Base-by-base conservation (phyloP, 2,797 vertebrate species). In the Bradypus variegatus region DNA sequence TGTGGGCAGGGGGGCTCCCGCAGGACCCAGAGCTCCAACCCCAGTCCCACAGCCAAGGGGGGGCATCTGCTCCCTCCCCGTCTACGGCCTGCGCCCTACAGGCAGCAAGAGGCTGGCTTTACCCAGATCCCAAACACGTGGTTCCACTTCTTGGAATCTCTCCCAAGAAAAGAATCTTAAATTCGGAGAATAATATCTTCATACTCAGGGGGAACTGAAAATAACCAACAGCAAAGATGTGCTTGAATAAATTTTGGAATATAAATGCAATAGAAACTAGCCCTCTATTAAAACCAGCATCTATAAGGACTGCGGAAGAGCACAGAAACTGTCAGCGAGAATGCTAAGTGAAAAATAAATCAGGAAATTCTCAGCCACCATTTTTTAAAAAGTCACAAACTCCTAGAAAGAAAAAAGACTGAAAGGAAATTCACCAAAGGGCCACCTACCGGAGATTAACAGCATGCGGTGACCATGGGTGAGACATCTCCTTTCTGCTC, bases 401-500 rank as follows among this genome's bases (percentile, higher is more conserved):
- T 38, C 50, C 29, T 0, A 1, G 15, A 14, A 3, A 14, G 55
- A 48, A 62, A 58, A 69, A 18, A 69, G 41, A n/a, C 18, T 1
- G 14, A 41, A 36, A 31, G 80, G 55, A 65, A 55, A 41, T 8
- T 60, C 25, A 6, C 8, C 45, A 5, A 19, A 3, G 48, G 55
- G n/a, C 1, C 9, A 8, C 4, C 13, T 1, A 19, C 21, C 18
- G 0, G 53, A 7, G 2, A 8, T 58, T 0, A 1, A 3, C 83
- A 3, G 2, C 14, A 0, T 0, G 11, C 18, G 3, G 70, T 15
- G 0, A 11, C 55, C 67, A 0, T 1, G 53, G 90, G 27, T 69
- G 33, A 19, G 5, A 31, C 58, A 10, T 38, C 36, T 25, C 0
- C 64, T 2, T 7, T 6, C 69, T 23, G 41, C 67, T 65, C 64